Base-by-base conservation (phyloP, 2,113 vertebrate genomes). In the Tenebrosternarchus preto region DNA sequence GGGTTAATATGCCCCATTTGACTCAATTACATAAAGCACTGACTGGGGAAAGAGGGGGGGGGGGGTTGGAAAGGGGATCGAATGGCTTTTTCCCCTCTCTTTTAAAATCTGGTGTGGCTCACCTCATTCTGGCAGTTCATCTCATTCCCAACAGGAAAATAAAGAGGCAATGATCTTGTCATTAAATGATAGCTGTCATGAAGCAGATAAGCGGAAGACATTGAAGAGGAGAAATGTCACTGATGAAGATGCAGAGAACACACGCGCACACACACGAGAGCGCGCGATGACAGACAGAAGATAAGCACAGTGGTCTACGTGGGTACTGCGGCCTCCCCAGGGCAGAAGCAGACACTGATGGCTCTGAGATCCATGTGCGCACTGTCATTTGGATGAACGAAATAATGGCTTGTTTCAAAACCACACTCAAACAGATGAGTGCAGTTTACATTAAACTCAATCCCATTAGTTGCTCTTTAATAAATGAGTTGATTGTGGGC, bases 331-430 rank as follows among this genome's bases (percentile, higher is more conserved):
- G 80, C 76, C 53, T 55, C 93, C 94, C 92, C 91, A 88, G 89
- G 92, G 90, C 92, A 93, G 93, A 80, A 74, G 95, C 93, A 93
- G 93, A 93, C 94, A 95, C 93, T 95, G 93, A 94, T 94, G 93
- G 92, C 92, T 93, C 93, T 93, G 93, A 94, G 93, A 95, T 95
- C n/a, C 94, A 95, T 93, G 95, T 92, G 93, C 89, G 92, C 92
- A 90, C 92, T 93, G 93, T 95, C 92, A 95, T 93, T 70, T 83
- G 93, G 93, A 94, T 94, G 93, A 93, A 93, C 93, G 94, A 94
- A 94, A 93, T 94, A 95, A 95, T 94, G 92, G 93, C 93, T 95
- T 91, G 92, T 95, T 96, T 95, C 94, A 95, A 95, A 94, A 93
- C 93, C 93, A 92, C 93, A 94, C 93, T 94, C 92, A 95, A 95